Percentiles rank a stretch among this genome's conserved stretches.
phyloP scores from a whole-genome alignment of 2,888 invertebrate genomes.

The Morinoia aosen region DNA sequence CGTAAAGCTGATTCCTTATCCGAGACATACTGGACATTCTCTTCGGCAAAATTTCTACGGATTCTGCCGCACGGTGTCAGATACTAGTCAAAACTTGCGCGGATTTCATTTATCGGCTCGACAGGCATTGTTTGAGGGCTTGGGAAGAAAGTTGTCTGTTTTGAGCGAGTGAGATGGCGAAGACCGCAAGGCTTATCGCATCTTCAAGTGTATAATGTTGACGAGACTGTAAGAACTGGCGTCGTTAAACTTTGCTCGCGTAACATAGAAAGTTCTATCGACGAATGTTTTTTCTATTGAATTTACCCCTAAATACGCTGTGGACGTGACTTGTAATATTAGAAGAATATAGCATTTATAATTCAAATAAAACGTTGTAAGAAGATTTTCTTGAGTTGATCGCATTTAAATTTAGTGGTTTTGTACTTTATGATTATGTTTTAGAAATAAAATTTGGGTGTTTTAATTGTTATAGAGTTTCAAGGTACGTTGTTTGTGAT shows the following conservation, averaged over 20 bases:
- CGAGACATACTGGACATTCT: not conserved
- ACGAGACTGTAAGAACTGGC: conserved; percentile 9
- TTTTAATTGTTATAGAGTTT: not conserved
- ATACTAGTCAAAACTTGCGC: not conserved
- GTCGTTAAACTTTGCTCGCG: not conserved
- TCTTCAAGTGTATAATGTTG: not conserved
- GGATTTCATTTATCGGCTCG: not conserved
- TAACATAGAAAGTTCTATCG: not conserved
- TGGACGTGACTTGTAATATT: not conserved
- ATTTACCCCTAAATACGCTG: not conserved
- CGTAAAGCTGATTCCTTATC: too few species aligned
- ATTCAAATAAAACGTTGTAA: not conserved
- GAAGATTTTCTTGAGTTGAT: not conserved
- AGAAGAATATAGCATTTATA: not conserved
- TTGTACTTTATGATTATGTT: not conserved
- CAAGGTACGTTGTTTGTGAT: too few species aligned
- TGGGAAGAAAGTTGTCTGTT: not conserved
- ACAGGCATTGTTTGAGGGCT: not conserved
- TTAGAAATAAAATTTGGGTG: not conserved
- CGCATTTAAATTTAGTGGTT: not conserved
- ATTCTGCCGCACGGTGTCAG: not conserved
- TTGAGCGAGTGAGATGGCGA: not conserved
- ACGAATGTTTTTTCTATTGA: not conserved
- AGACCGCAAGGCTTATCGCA: not conserved
- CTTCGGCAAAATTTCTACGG: not conserved